Percentiles rank a stretch among this genome's conserved stretches.
These are phyloP conservation scores for Myrmecobius fasciatus DNA, from an alignment of 2,113 vertebrate genomes.

Conservation along the genomic window DNA sequence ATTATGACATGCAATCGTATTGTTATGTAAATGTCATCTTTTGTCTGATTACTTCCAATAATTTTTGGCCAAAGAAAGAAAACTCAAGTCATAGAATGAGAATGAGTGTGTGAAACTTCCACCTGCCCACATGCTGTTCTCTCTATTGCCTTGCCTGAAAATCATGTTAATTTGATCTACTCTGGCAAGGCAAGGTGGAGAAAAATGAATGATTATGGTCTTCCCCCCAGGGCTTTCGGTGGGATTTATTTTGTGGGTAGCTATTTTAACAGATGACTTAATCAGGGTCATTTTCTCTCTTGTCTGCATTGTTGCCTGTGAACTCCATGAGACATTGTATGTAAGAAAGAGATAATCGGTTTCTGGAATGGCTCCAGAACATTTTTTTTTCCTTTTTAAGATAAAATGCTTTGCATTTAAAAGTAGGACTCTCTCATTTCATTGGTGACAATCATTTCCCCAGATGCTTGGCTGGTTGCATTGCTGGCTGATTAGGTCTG, in stretches of 20 bases:
- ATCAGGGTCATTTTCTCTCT: neutral
- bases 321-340: constrained; percentile 21
- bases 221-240: neutral
- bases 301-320: constrained; percentile 13
- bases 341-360: neutral
- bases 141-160: neutral
- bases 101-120: neutral
- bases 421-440: neutral
- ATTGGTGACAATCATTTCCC: neutral
- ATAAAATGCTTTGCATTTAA: constrained; percentile 12
- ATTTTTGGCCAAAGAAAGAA: neutral
- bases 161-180: neutral
- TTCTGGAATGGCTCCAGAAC: neutral
- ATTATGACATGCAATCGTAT: constrained; percentile 28
- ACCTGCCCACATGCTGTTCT: neutral
- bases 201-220: neutral
- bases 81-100: neutral
- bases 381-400: neutral
- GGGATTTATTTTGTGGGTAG: neutral
- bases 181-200: neutral
- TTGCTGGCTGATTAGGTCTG: neutral
- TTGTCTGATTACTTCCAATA: constrained; percentile 16
- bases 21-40: constrained; percentile 33
- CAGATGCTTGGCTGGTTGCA: neutral
- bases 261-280: neutral